A percentile compares a stretch with the other conserved stretches of the same genome.
Evolutionary conservation across 2,888 invertebrate genomes (phyloP).

Genomic region (Laspeyria flexula): DNA sequence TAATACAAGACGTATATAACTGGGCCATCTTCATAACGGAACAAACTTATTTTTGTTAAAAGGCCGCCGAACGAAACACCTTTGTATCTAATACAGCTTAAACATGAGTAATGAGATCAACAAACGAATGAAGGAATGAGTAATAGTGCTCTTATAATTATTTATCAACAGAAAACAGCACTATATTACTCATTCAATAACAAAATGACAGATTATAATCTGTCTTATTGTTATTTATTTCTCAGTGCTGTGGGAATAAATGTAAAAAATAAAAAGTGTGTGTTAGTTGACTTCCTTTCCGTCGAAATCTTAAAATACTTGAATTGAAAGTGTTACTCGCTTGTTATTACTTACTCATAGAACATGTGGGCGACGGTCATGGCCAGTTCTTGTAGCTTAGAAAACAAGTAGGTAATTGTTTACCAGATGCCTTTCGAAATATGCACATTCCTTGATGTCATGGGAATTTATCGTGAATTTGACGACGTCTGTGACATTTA

Average conservation of each 20-base stretch:
- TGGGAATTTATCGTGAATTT: too few relatives aligned
- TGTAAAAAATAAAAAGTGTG: conserved; percentile 7
- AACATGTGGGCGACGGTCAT: conserved; percentile 12
- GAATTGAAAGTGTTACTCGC: conserved; percentile 35
- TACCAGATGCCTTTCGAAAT: too few relatives aligned
- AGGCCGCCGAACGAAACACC: conserved; percentile 16
- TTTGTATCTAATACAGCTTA: conserved; percentile 2
- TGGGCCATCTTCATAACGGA: conserved; percentile 23
- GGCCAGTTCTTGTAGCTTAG: neutral
- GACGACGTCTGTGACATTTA: too few relatives aligned
- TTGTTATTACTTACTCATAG: conserved; percentile 6
- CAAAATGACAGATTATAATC: too few relatives aligned
- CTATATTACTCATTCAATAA: too few relatives aligned
- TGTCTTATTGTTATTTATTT: conserved; percentile 11
- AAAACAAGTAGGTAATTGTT: too few relatives aligned
- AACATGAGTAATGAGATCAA: conserved; percentile 5
- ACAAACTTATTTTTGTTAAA: conserved; percentile 18
- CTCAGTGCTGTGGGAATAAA: conserved; percentile 15
- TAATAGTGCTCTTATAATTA: neutral
- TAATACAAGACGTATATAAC: too few relatives aligned
- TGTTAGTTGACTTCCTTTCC: conserved; percentile 21
- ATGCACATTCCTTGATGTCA: too few relatives aligned
- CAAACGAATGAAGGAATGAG: neutral
- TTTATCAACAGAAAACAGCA: too few relatives aligned
- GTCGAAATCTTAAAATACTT: conserved; percentile 23